A percentile compares a stretch with the other conserved stretches of the same genome.
Evolutionary conservation across 2,113 vertebrate species (phyloP).

Genomic region (Oreocharis arfaki): DNA sequence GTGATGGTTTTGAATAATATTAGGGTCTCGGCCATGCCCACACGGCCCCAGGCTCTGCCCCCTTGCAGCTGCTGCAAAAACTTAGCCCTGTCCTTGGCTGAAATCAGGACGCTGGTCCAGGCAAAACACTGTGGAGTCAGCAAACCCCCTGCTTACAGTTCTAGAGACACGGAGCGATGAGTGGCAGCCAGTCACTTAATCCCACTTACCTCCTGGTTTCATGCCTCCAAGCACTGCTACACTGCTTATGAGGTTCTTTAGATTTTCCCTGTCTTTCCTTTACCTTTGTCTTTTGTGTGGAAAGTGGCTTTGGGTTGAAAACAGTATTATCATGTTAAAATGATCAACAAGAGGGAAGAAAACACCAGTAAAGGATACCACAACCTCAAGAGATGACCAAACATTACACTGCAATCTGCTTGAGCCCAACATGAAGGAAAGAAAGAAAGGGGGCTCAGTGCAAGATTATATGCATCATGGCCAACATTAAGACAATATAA

Average conservation of each 20-base stretch:
- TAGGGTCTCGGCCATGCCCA: too few relatives aligned
- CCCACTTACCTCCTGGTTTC: neutral
- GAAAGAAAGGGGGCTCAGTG: neutral
- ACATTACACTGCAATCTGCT: neutral
- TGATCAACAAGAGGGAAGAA: neutral
- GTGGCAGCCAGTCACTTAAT: neutral
- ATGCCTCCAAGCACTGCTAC: neutral
- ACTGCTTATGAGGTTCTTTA: neutral
- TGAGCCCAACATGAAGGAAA: neutral
- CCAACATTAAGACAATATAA: neutral
- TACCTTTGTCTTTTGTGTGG: neutral
- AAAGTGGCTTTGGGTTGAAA: neutral
- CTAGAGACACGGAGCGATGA: neutral
- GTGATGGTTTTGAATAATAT: fast-evolving
- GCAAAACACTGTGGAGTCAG: neutral
- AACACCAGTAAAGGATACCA: neutral
- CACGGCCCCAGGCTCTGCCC: neutral
- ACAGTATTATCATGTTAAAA: neutral
- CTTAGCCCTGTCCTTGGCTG: neutral
- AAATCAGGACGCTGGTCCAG: neutral
- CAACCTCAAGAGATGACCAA: neutral
- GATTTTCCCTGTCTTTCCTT: neutral
- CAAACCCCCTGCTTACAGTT: neutral
- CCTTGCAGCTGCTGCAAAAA: neutral
- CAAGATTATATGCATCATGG: neutral